A percentile compares a stretch with the other conserved stretches of the same genome.
phyloP scores from a whole-genome alignment of 2,797 vertebrate genomes.

The Danio kyathit region DNA sequence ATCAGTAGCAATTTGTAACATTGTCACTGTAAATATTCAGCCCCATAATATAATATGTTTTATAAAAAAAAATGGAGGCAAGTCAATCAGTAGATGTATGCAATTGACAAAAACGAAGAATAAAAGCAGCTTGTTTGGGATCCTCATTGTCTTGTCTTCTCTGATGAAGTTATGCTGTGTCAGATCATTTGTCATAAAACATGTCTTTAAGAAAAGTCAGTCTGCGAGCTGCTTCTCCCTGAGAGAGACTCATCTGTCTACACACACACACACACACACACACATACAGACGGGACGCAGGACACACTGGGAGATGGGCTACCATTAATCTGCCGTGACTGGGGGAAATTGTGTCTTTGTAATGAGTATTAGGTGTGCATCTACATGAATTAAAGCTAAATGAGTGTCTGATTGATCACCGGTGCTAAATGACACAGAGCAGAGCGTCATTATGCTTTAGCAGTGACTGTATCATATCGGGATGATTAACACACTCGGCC shows the following conservation, averaged over 20 bases:
- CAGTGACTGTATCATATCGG: conserved; percentile 85
- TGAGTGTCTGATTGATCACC: conserved; percentile 85
- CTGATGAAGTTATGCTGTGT: conserved; percentile 68
- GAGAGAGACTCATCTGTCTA: conserved; percentile 83
- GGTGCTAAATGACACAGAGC: conserved; percentile 79
- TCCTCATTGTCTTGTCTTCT: conserved; percentile 62
- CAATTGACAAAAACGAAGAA: conserved; percentile 19
- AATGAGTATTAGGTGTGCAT: conserved; percentile 90
- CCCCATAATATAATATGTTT: not conserved
- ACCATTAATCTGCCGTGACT: conserved; percentile 86
- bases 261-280: conserved; percentile 63
- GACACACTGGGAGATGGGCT: conserved; percentile 76
- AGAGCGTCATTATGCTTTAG: conserved; percentile 83
- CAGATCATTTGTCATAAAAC: conserved; percentile 77
- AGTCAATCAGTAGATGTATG: conserved; percentile 3
- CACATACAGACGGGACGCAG: conserved; percentile 61
- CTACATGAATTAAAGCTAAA: conserved; percentile 90
- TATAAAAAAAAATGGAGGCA: not conserved
- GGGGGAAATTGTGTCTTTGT: conserved; percentile 88
- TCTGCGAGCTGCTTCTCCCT: conserved; percentile 49
- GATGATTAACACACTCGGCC: conserved; percentile 78
- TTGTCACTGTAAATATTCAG: not conserved
- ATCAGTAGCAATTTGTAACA: not conserved
- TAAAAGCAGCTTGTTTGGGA: conserved; percentile 47
- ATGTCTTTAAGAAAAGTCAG: conserved; percentile 74